These are phyloP conservation scores for Slavum lentiscoides DNA, from an alignment of 2,888 invertebrate genomes.

Conservation along the genomic window DNA sequence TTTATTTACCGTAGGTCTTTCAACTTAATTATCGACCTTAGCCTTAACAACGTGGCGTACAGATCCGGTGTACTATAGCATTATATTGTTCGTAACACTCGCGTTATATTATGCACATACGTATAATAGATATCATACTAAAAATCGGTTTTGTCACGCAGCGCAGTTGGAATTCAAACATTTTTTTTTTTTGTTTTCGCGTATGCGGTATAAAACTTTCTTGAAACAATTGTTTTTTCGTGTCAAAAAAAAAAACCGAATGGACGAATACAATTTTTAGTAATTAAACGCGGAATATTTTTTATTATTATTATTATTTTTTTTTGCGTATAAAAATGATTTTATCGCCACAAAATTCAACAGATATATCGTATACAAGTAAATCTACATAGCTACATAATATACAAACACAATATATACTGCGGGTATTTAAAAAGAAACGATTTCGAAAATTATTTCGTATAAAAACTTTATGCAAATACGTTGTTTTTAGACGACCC, in stretches of 20 bases:
- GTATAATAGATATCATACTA: not conserved
- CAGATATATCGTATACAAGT: too few species aligned
- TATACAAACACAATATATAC: too few species aligned
- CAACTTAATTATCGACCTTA: conserved; percentile 45
- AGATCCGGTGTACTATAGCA: conserved; percentile 8
- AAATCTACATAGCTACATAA: too few species aligned
- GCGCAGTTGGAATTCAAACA: conserved; percentile 34
- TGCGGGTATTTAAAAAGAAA: too few species aligned
- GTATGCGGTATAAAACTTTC: not conserved
- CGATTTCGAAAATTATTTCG: too few species aligned
- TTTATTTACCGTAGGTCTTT: conserved; percentile 36
- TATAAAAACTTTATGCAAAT: too few species aligned
- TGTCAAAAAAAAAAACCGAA: not conserved
- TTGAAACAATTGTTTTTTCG: conserved; percentile 16
- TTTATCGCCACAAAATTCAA: not conserved
- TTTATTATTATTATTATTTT: too few species aligned
- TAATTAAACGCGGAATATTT: too few species aligned
- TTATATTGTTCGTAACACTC: conserved; percentile 28
- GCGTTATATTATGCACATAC: not conserved
- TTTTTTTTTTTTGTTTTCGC: conserved; percentile 5
- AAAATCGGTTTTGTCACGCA: conserved; percentile 30
- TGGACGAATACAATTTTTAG: too few species aligned
- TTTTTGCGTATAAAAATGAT: not conserved
- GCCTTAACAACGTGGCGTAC: conserved; percentile 34
- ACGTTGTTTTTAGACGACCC: too few species aligned